phyloP scores from a whole-genome alignment of 1,140 invertebrate genomes.

The Marisa cornuarietis region DNA sequence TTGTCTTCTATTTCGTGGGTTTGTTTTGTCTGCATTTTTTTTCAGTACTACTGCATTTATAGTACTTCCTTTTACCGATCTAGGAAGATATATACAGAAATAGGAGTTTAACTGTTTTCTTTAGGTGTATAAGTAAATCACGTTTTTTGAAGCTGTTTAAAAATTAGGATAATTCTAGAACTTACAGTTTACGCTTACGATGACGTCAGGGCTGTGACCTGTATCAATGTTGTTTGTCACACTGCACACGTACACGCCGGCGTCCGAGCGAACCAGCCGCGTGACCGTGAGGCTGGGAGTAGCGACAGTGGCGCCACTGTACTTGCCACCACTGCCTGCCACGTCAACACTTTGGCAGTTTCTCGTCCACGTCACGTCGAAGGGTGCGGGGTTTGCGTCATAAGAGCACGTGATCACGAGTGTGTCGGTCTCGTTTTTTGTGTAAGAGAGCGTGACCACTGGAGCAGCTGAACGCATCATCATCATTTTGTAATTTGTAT shows the following conservation, averaged over 20 bases:
- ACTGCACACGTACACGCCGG: constrained; percentile 9
- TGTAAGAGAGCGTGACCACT: not conserved
- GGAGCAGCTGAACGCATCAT: not conserved
- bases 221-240: not conserved
- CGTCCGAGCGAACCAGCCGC: not conserved
- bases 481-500: constrained; percentile 1
- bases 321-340: not conserved
- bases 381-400: not conserved
- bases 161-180: too few relatives aligned
- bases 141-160: too few relatives aligned
- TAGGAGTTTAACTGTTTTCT: too few relatives aligned
- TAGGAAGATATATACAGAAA: too few relatives aligned
- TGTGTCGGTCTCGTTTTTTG: not conserved
- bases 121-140: too few relatives aligned
- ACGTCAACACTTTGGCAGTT: constrained; percentile 3
- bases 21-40: too few relatives aligned
- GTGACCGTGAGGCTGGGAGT: constrained; percentile 1
- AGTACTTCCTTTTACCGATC: too few relatives aligned
- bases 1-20: too few relatives aligned
- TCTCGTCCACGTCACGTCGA: constrained; percentile 1
- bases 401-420: not conserved
- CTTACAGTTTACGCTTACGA: not conserved
- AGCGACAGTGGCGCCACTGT: not conserved
- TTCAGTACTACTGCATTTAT: too few relatives aligned
- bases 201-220: constrained; percentile 5